A percentile compares a stretch with the other conserved stretches of the same genome.
These are phyloP conservation scores for Gastrophysa polygoni DNA, from an alignment of 2,888 invertebrate genomes.

Conservation along the genomic window DNA sequence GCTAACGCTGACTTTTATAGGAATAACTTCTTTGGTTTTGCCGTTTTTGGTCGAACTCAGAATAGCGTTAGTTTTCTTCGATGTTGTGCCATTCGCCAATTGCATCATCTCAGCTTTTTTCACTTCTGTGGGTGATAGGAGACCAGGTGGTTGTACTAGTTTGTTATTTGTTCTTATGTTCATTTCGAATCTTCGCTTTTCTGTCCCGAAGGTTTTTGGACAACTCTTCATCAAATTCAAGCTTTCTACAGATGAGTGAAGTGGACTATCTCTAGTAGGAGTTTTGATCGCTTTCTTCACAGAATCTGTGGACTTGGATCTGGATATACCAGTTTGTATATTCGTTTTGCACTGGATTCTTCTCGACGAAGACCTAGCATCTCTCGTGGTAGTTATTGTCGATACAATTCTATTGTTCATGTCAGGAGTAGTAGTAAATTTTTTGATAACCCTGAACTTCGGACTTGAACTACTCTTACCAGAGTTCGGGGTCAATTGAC, in stretches of 20 bases:
- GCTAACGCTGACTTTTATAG: slow-evolving; percentile 57
- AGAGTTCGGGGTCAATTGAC: slow-evolving; percentile 60
- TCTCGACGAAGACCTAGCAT: slow-evolving; percentile 54
- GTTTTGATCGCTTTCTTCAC: slow-evolving; percentile 26
- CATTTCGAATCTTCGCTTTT: slow-evolving; percentile 61
- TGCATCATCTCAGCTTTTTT: slow-evolving; percentile 53
- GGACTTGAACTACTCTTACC: slow-evolving; percentile 45
- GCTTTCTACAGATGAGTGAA: slow-evolving; percentile 27
- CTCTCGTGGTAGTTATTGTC: slow-evolving; percentile 52
- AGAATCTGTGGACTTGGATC: slow-evolving; percentile 36
- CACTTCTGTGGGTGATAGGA: slow-evolving; percentile 66
- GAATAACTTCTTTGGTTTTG: slow-evolving; percentile 48
- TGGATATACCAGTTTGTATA: slow-evolving; percentile 23
- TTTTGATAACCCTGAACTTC: slow-evolving; percentile 48
- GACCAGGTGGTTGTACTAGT: slow-evolving; percentile 60
- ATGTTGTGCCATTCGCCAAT: slow-evolving; percentile 49
- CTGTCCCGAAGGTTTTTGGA: slow-evolving; percentile 62
- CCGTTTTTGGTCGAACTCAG: slow-evolving; percentile 52
- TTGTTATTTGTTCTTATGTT: slow-evolving; percentile 45
- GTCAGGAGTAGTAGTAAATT: slow-evolving; percentile 49
- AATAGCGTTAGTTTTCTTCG: slow-evolving; percentile 56
- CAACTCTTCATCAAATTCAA: slow-evolving; percentile 20
- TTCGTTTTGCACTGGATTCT: slow-evolving; percentile 56
- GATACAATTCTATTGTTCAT: slow-evolving; percentile 55
- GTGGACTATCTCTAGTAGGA: slow-evolving; percentile 37